A percentile compares a stretch with the other conserved stretches of the same genome.
Conservation (phyloP, 2,888 invertebrate genomes). For the Biston betularia region DNA sequence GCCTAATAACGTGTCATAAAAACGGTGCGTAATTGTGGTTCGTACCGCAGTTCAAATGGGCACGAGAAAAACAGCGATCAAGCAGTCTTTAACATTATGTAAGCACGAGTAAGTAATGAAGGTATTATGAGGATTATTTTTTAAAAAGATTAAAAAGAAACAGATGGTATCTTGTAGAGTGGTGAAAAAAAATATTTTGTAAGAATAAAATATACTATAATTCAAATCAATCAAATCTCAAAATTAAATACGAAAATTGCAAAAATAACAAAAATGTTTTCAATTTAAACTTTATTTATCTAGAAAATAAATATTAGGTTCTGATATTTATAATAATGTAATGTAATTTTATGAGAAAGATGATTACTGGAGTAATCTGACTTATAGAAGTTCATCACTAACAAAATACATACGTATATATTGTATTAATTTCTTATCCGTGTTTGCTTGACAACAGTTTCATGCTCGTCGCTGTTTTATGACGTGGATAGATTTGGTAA, state of each 20-base stretch:
- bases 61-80: conserved; percentile 50
- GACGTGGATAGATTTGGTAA: neutral
- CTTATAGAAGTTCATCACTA: too few relatives aligned
- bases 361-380: too few relatives aligned
- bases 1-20: conserved; percentile 37
- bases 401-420: too few relatives aligned
- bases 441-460: neutral
- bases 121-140: conserved; percentile 53
- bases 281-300: too few relatives aligned
- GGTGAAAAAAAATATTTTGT: neutral
- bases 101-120: conserved; percentile 55
- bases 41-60: conserved; percentile 50
- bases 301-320: too few relatives aligned
- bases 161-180: neutral
- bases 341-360: too few relatives aligned
- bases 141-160: conserved; percentile 13
- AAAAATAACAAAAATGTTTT: too few relatives aligned
- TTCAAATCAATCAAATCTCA: too few relatives aligned
- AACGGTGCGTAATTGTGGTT: conserved; percentile 35
- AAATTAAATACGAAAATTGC: too few relatives aligned
- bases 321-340: too few relatives aligned
- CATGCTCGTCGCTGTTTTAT: conserved; percentile 22
- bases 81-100: conserved; percentile 56
- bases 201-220: too few relatives aligned
- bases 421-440: too few relatives aligned